Conservation (phyloP, 2,888 invertebrate species). For the Odontocolon sp. region DNA sequence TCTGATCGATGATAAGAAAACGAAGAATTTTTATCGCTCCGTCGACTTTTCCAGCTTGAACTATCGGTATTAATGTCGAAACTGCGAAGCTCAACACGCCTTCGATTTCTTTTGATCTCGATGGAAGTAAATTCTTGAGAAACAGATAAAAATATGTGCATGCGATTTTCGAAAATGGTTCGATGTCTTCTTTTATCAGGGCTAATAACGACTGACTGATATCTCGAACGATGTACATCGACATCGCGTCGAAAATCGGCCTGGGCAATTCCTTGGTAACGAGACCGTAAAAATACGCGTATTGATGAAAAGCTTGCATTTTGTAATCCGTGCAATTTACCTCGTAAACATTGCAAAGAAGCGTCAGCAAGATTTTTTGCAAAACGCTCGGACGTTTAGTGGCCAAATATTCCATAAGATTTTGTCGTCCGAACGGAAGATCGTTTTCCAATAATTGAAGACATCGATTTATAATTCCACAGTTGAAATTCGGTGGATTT, state of each 20-base stretch:
- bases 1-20: constrained; percentile 83
- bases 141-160: constrained; percentile 81
- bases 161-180: constrained; percentile 70
- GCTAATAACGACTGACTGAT: constrained; percentile 83
- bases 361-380: constrained; percentile 82
- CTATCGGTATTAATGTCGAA: constrained; percentile 82
- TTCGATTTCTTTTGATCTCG: constrained; percentile 80
- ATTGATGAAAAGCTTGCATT: constrained; percentile 83
- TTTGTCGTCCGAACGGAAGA: constrained; percentile 76
- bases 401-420: constrained; percentile 73
- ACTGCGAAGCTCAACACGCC: constrained; percentile 82
- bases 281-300: constrained; percentile 82
- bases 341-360: constrained; percentile 82
- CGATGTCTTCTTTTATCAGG: constrained; percentile 80
- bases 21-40: constrained; percentile 79
- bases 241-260: constrained; percentile 79
- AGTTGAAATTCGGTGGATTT: constrained; percentile 81
- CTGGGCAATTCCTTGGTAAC: constrained; percentile 78
- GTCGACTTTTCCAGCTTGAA: constrained; percentile 67
- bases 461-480: constrained; percentile 78
- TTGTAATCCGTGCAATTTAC: constrained; percentile 82
- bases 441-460: constrained; percentile 82
- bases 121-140: constrained; percentile 80
- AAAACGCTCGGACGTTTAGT: constrained; percentile 81
- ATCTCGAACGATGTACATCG: constrained; percentile 83